Evolutionary conservation across 2,113 vertebrate genomes (phyloP).

Genomic region (Hyperopisus bebe): DNA sequence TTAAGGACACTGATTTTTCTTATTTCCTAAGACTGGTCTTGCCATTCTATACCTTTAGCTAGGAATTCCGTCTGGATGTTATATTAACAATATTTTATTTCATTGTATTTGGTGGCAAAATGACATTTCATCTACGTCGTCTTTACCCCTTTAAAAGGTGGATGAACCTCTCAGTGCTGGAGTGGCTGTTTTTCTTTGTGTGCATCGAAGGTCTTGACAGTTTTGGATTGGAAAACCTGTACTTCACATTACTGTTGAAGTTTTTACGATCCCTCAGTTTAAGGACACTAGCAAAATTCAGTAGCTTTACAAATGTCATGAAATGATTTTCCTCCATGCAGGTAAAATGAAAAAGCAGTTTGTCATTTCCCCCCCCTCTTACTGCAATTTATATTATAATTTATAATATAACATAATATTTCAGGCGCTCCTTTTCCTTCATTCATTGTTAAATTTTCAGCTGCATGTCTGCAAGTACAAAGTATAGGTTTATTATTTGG

Average conservation of each 20-base stretch:
- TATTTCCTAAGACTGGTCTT: not conserved
- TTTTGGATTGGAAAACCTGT: not conserved
- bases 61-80: not conserved
- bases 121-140: not conserved
- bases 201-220: not conserved
- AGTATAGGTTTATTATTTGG: not conserved
- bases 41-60: not conserved
- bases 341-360: not conserved
- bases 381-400: not conserved
- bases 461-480: not conserved
- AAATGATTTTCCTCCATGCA: not conserved
- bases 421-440: not conserved
- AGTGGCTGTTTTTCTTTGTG: not conserved
- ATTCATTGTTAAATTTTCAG: not conserved
- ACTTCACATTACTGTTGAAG: not conserved
- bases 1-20: not conserved
- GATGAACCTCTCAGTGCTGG: not conserved
- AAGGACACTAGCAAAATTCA: not conserved
- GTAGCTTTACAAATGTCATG: not conserved
- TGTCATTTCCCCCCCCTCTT: not conserved
- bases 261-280: not conserved
- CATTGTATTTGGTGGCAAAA: not conserved
- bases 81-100: not conserved
- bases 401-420: not conserved
- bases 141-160: not conserved